Base-by-base conservation (phyloP, 1,140 invertebrate genomes). In the Hyles euphorbiae region DNA sequence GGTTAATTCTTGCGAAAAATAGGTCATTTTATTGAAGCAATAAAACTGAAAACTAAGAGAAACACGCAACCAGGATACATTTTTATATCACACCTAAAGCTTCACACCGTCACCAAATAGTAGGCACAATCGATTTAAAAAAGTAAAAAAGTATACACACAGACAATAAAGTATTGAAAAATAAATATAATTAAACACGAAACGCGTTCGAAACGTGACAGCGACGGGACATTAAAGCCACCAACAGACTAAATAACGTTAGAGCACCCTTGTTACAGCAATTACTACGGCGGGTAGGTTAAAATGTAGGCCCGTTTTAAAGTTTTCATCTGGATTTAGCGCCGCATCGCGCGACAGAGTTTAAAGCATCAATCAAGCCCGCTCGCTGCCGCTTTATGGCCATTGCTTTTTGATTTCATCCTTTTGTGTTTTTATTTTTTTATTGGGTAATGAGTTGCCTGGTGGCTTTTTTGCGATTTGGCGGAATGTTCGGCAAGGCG, bases 201-300 rank as follows among this genome's bases (percentile, higher is more conserved):
- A 70, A 65, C 66, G 70, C 69, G 65, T 73, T 68, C 58, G 58
- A 54, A 59, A 68, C 68, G 65, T 68, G 68, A 70, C 71, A 74
- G 61, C 67, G 63, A 55, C 63, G 68, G 70, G 72, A 73, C 73
- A 75, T 77, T 77, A 78, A 78, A 75, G 76, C 70, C 73, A 63
- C 67, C 2, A 40, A 40, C 67, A 68, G 69, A 73, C 78, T 76
- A 78, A 84, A 82, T 79, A 76, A 76, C 72, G 76, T 81, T 83
- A 77, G 75, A 84, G 80, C 67, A 78, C 76, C 73, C 80, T 83
- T 84, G 81, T 83, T 78, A 78, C 73, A 76, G 75, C 74, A 81
- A 85, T 85, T 81, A 84, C 73, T 64, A 52, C 62, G 63, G 49
- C 59, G 58, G 61, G 46, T 44, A 52, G 46, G 51, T 48, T 52